Evolutionary conservation across 64 coral and sea anemone species (phyloP).

Genomic region (Dendronephthya gigantea): DNA sequence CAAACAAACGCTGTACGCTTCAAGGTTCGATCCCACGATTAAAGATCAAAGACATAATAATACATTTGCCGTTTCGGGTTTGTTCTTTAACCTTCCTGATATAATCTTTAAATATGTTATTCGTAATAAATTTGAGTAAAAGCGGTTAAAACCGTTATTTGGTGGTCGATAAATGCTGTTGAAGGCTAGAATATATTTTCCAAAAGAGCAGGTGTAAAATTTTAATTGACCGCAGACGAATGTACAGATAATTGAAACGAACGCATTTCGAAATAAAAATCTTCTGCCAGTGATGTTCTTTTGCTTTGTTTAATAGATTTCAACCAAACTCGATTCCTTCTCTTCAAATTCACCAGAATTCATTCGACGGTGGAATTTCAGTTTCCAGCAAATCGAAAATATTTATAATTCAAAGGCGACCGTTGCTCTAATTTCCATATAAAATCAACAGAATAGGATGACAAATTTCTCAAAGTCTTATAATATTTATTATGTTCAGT

Average conservation of each 20-base stretch:
- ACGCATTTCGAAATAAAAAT: neutral
- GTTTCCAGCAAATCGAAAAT: neutral
- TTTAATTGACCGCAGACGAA: neutral
- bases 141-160: neutral
- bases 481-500: neutral
- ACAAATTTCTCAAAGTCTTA: neutral
- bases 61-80: neutral
- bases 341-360: neutral
- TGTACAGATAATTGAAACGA: slow-evolving; percentile 7
- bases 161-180: neutral
- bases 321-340: neutral
- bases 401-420: neutral
- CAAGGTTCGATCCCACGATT: neutral
- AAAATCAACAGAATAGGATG: neutral
- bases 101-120: neutral
- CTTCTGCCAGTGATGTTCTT: neutral
- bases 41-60: neutral
- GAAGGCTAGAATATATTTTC: neutral
- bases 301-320: neutral
- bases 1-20: neutral
- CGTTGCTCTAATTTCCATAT: neutral
- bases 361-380: neutral
- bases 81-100: neutral
- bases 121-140: neutral
- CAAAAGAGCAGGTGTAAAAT: neutral